These are phyloP conservation scores for Aphidoletes aphidimyza DNA, from an alignment of 2,888 invertebrate species.

Conservation along the genomic window DNA sequence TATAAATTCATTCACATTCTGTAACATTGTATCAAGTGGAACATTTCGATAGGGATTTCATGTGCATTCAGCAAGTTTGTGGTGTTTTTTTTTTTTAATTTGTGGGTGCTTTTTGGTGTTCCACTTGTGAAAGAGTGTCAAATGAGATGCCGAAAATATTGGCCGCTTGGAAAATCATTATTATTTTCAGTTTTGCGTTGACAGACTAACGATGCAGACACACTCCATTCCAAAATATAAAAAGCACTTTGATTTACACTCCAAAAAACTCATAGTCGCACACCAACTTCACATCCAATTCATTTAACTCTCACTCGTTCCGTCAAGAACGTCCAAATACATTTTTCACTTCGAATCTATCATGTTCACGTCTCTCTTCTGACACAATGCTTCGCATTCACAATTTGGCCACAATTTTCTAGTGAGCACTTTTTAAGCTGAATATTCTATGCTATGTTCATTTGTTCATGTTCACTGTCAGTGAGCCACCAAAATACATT, in stretches of 20 bases:
- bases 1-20: conserved; percentile 17
- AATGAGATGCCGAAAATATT: not conserved
- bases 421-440: not conserved
- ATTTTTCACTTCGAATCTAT: not conserved
- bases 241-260: too few species aligned
- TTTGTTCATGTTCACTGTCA: too few species aligned
- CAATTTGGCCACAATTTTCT: too few species aligned
- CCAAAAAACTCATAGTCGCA: too few species aligned
- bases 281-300: too few species aligned
- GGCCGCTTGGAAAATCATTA: not conserved
- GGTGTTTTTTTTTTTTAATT: not conserved
- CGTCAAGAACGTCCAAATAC: not conserved
- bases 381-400: not conserved
- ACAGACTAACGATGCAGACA: conserved; percentile 32
- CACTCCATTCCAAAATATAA: not conserved
- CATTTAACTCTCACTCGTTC: too few species aligned
- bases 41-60: not conserved
- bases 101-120: not conserved
- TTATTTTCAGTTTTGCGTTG: not conserved
- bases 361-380: not conserved
- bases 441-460: too few species aligned
- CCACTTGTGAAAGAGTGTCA: conserved; percentile 19
- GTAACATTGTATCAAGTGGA: conserved; percentile 1
- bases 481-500: too few species aligned
- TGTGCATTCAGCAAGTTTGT: too few species aligned